Evolutionary conservation across 1,140 invertebrate genomes (phyloP), one percentile per base, ranked within the genome.

Genomic region (Yoshiicerus persimilis): DNA sequence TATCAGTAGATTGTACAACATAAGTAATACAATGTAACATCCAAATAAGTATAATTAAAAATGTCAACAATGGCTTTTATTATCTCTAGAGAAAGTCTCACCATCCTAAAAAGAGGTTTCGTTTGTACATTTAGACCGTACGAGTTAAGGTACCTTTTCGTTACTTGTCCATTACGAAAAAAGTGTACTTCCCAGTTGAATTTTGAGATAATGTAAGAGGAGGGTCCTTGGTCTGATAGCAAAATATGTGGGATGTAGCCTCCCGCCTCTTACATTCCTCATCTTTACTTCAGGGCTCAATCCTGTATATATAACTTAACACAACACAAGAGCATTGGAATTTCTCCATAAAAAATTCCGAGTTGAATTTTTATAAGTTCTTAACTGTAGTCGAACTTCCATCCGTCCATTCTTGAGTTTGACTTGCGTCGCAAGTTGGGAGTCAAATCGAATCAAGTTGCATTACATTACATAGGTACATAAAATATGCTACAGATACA

Each of bases 181-280:
- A 36, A 80, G 75, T 32, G 66, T 16, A 70, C 66, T 70, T 70
- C 66, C 66, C 75, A 34, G 30, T 80, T n/a, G 75, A 80, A 80
- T 80, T 80, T 34, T 32, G 30, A 80, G 75, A 80, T 80, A 80
- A 80, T 80, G 75, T 80, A 38, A 34, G 32, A 80, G 75, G 75
- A 80, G 75, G 75, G 30, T 80, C 34, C 75, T 80, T 23, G 75
- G 20, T 80, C 32, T 80, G 87, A 80, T 80, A 80, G 75, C 75
- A 80, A 80, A 80, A 80, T 80, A 80, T 80, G 75, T 80, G 75
- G 75, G 75, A 38, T 36, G 75, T 32, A 36, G 75, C 30, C 34
- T 80, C 75, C 75, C 75, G 75, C 75, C 75, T 80, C 75, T 80
- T 38, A 32, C 75, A 80, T 80, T 80, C 75, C 75, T 80, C 75